These are phyloP conservation scores for Hydrozoanthus gracilis DNA, from an alignment of 92 coral and sea anemone species.

Conservation along the genomic window DNA sequence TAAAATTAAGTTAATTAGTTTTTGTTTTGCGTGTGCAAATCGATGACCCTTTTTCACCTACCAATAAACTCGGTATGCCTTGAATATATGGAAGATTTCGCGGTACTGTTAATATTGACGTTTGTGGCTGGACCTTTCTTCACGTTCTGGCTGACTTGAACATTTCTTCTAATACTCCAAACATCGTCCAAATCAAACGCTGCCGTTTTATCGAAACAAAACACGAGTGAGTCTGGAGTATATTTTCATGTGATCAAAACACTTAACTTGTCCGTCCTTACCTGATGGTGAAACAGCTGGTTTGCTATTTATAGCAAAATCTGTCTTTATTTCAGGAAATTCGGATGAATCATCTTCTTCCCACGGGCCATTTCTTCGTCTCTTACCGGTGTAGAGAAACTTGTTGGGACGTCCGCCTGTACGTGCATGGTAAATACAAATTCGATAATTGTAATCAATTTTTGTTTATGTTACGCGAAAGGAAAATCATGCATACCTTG, in stretches of 20 bases:
- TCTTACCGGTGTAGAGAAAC: constrained; percentile 74
- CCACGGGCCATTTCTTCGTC: constrained; percentile 74
- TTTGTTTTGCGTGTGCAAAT: neutral
- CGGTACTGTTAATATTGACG: constrained; percentile 58
- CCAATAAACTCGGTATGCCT: constrained; percentile 82
- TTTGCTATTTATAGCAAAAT: constrained; percentile 49
- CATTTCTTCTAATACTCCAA: constrained; percentile 89
- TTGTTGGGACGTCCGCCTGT: constrained; percentile 81
- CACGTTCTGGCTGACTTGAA: constrained; percentile 73
- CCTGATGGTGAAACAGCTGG: constrained; percentile 69
- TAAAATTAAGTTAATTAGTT: neutral
- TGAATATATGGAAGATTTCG: constrained; percentile 75
- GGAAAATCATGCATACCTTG: constrained; percentile 20
- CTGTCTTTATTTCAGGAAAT: constrained; percentile 26
- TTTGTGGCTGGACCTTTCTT: constrained; percentile 82
- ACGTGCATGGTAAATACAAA: neutral
- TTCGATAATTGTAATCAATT: neutral
- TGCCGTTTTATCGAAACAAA: constrained; percentile 41
- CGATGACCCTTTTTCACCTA: constrained; percentile 16
- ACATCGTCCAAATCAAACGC: constrained; percentile 81
- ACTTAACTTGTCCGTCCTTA: constrained; percentile 18
- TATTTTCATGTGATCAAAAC: neutral
- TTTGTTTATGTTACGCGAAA: neutral
- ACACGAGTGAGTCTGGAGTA: constrained; percentile 5
- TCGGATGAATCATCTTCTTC: constrained; percentile 49